Evolutionary conservation across 2,888 invertebrate genomes (phyloP).

Genomic region (Phengaris arion): DNA sequence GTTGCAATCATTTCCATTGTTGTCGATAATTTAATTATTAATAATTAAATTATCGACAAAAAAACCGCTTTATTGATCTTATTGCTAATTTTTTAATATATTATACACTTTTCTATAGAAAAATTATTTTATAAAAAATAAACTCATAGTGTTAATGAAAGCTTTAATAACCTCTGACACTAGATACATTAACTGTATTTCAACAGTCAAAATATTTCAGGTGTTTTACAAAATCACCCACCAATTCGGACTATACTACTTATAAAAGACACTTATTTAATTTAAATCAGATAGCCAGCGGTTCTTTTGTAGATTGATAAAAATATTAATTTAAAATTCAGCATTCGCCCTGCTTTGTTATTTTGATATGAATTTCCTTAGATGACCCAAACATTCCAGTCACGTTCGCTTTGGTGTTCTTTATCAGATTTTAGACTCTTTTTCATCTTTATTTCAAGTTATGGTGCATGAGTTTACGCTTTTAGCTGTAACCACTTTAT

Average conservation of each 20-base stretch:
- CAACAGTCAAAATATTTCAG: neutral
- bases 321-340: conserved; percentile 60
- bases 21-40: too few relatives aligned
- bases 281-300: conserved; percentile 33
- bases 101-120: too few relatives aligned
- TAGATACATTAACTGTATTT: neutral
- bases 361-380: conserved; percentile 59
- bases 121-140: too few relatives aligned
- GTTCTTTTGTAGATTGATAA: conserved; percentile 38
- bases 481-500: conserved; percentile 11
- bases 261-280: conserved; percentile 28
- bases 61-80: too few relatives aligned
- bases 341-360: conserved; percentile 52
- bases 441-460: conserved; percentile 31
- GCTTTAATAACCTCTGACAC: too few relatives aligned
- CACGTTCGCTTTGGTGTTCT: conserved; percentile 59
- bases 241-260: neutral
- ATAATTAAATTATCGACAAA: too few relatives aligned
- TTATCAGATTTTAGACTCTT: conserved; percentile 60
- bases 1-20: too few relatives aligned
- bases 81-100: too few relatives aligned
- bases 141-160: too few relatives aligned
- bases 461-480: conserved; percentile 16
- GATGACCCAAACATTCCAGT: conserved; percentile 54
- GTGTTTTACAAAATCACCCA: conserved; percentile 5